Conservation (phyloP, 2,888 invertebrate genomes). For the Vandiemenella viatica region DNA sequence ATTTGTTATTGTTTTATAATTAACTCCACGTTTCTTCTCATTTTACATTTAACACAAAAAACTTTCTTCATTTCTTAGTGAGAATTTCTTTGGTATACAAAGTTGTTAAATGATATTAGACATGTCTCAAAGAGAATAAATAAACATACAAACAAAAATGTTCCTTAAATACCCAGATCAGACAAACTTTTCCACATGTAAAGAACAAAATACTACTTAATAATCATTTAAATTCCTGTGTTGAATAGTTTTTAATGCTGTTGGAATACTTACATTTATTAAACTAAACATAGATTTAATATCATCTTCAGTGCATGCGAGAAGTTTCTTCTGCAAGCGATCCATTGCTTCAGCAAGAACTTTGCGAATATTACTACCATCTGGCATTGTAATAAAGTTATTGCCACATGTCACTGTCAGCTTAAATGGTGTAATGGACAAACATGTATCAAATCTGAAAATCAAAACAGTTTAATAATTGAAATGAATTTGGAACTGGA, state of each 20-base stretch:
- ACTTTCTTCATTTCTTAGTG: no score
- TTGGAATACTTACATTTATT: slow-evolving; percentile 24
- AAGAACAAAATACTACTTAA: neutral
- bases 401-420: slow-evolving; percentile 36
- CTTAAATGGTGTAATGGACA: slow-evolving; percentile 32
- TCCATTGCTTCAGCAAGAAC: slow-evolving; percentile 43
- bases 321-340: slow-evolving; percentile 46
- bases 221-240: neutral
- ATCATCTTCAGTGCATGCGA: slow-evolving; percentile 57
- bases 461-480: no score
- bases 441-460: slow-evolving; percentile 39
- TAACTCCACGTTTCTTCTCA: no score
- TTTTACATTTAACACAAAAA: no score
- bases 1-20: no score
- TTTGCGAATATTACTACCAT: slow-evolving; percentile 54
- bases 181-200: neutral
- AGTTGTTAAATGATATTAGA: no score
- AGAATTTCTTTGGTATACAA: no score
- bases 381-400: slow-evolving; percentile 5
- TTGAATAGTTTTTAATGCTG: neutral
- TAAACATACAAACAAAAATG: no score
- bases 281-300: slow-evolving; percentile 51
- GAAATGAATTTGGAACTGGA: slow-evolving; percentile 7
- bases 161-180: no score
- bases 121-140: neutral